Evolutionary conservation across 2,113 vertebrate species (phyloP).

Genomic region (Silurus glanis): DNA sequence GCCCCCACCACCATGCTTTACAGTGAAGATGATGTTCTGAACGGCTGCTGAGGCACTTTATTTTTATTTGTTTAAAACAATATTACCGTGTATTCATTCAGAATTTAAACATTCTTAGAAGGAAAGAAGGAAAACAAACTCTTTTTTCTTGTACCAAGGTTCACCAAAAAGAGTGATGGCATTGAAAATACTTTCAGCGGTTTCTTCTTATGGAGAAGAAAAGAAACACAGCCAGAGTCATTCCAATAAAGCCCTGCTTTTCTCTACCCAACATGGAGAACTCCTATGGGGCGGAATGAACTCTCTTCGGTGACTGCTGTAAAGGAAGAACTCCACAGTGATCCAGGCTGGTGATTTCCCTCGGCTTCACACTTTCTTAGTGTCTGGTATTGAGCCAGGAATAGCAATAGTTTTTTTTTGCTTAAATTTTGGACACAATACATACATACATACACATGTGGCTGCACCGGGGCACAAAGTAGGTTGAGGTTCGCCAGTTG

Average conservation of each 20-base stretch:
- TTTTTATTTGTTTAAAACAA: too few relatives aligned
- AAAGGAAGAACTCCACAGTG: conserved; percentile 5
- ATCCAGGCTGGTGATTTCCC: conserved; percentile 15
- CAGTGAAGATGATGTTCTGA: not conserved
- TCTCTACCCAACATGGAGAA: not conserved
- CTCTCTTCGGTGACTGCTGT: not conserved
- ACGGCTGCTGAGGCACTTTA: too few relatives aligned
- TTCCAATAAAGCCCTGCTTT: conserved; percentile 10
- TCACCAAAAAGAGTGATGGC: not conserved
- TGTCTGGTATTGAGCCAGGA: not conserved
- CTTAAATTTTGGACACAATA: not conserved
- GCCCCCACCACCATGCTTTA: not conserved
- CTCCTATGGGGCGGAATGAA: not conserved
- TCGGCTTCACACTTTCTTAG: not conserved
- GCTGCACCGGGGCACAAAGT: not conserved
- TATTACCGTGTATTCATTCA: not conserved
- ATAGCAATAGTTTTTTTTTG: not conserved
- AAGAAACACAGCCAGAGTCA: conserved; percentile 9
- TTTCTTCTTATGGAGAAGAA: not conserved
- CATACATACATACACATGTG: too few relatives aligned
- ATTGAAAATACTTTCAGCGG: not conserved
- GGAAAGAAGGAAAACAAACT: not conserved
- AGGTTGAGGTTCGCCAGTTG: not conserved
- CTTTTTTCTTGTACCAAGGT: not conserved
- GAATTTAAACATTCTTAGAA: not conserved